phyloP scores from a whole-genome alignment of 2,888 invertebrate species.

The Spodoptera picta region DNA sequence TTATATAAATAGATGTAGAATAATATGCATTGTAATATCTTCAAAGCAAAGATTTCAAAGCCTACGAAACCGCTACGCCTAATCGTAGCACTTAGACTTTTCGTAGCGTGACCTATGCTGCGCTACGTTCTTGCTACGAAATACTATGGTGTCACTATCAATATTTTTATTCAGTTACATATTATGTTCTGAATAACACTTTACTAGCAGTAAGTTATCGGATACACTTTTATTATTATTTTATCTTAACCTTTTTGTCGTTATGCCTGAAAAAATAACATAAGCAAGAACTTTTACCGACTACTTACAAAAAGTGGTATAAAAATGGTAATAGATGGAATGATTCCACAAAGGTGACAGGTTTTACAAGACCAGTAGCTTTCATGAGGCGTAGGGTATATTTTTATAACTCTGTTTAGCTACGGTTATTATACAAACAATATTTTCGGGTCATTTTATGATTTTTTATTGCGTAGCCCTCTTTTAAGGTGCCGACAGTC shows the following conservation, averaged over 20 bases:
- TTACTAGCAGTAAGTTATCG: too few relatives aligned
- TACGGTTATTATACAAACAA: constrained; percentile 67
- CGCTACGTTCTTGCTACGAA: constrained; percentile 11
- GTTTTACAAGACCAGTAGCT: constrained; percentile 73
- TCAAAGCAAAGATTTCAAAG: too few relatives aligned
- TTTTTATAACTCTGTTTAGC: constrained; percentile 67
- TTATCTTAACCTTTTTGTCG: too few relatives aligned
- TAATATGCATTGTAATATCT: too few relatives aligned
- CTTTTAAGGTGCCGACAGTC: constrained; percentile 73
- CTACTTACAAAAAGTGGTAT: constrained; percentile 7
- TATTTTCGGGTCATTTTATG: constrained; percentile 76
- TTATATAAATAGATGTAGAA: too few relatives aligned
- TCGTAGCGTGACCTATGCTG: constrained; percentile 30
- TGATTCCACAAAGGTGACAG: constrained; percentile 56
- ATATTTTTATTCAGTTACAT: too few relatives aligned
- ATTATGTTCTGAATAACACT: too few relatives aligned
- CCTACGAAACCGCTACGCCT: constrained; percentile 27
- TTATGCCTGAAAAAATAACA: background rate
- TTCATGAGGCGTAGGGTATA: constrained; percentile 66
- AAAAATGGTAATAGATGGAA: constrained; percentile 48
- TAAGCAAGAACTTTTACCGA: constrained; percentile 19
- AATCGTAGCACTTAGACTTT: constrained; percentile 20
- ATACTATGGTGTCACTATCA: background rate
- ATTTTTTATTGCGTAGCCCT: constrained; percentile 72
- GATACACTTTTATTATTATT: too few relatives aligned